Base-by-base conservation (phyloP, 2,797 vertebrate genomes). In the Halcyon leucocephala region DNA sequence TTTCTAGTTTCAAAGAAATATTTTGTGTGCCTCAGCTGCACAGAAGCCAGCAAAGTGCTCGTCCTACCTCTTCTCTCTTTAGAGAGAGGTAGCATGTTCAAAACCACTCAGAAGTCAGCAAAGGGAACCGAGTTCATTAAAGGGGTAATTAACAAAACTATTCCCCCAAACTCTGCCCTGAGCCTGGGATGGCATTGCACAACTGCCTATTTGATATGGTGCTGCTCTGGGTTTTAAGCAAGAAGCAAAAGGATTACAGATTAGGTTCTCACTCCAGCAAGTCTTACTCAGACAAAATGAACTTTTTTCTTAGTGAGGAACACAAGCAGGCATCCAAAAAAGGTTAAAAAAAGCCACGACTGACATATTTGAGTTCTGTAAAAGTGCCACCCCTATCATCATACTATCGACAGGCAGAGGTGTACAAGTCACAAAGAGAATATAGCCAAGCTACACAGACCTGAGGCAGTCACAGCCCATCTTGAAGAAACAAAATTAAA, bases 381-480 rank as follows among this genome's bases (percentile, higher is more conserved):
- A 2, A 57, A 48, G 13, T 4, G 3, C 12, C 46, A 49, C 37
- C 69, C 69, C 35, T 10, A 14, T 26, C 51, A 62, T 15, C 12
- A 57, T 49, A 26, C n/a, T 35, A 1, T 0, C 20, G 77, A 70
- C 82, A 78, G 13, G 54, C 82, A 62, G 39, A 42, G n/a, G 16
- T 14, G 90, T 33, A 15, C 0, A 5, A 73, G 33, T 26, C 70
- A 42, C 70, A 42, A 90, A 54, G 0, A 1, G 29, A 81, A 25
- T 0, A 3, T 2, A 64, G 11, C 22, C 0, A 0, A 77, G 52
- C 64, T 26, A 6, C 8, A 0, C 0, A 2, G 77, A 83, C 61
- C 79, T 35, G 5, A 48, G 31, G 61, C 60, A 80, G 52, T 24
- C 61, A 17, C 54, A 84, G 70, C 73, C 31, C 37, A 11, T 48